These are phyloP conservation scores for Aspidoscelis tigris DNA, from an alignment of 2,113 vertebrate species.

Conservation along the genomic window DNA sequence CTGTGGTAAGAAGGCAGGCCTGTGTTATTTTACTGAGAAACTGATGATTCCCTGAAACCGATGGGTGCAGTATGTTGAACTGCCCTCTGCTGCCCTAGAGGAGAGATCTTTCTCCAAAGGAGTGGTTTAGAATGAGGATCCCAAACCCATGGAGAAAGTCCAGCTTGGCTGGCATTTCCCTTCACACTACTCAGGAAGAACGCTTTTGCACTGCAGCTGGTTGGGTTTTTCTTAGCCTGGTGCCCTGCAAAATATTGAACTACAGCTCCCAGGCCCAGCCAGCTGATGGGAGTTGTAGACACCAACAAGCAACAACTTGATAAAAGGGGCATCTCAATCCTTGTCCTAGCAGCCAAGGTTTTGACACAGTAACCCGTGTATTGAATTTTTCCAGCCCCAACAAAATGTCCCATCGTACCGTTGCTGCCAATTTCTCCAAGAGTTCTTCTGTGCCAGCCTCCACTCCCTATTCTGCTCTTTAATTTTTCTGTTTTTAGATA, in stretches of 20 bases:
- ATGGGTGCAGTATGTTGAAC: neutral
- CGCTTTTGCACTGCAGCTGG: neutral
- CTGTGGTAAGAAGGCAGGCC: no score
- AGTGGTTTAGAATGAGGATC: neutral
- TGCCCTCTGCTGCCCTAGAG: neutral
- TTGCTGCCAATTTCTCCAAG: neutral
- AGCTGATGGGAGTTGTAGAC: neutral
- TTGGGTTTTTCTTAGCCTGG: no score
- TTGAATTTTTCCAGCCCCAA: neutral
- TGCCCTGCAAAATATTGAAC: no score
- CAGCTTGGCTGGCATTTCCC: no score
- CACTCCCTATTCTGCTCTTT: neutral
- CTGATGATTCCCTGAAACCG: no score
- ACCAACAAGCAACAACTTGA: no score
- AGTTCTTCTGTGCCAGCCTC: neutral
- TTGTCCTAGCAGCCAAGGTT: neutral
- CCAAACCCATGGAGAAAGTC: neutral
- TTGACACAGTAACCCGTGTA: neutral
- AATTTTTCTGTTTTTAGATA: neutral
- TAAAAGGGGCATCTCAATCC: no score
- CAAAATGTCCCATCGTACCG: neutral
- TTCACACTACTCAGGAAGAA: neutral
- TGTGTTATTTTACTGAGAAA: neutral
- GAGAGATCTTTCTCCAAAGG: neutral
- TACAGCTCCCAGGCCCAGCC: no score